Evolutionary conservation across 2,797 vertebrate genomes (phyloP).

Genomic region (Ctenopoma multispine): DNA sequence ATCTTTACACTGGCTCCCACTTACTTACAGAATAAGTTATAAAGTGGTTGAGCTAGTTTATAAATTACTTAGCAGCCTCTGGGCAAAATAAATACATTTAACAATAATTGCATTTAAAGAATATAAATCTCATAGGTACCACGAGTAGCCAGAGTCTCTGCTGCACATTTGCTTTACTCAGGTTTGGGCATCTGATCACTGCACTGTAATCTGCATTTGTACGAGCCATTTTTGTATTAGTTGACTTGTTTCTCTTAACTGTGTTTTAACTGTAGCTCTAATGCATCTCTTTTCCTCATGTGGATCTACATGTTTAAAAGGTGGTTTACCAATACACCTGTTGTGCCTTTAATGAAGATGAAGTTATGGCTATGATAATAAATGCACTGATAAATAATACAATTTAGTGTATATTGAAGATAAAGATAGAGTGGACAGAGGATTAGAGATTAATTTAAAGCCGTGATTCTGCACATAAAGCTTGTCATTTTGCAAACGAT

Average conservation of each 20-base stretch:
- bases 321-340: no score
- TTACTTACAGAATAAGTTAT: background rate
- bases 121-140: background rate
- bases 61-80: conserved; percentile 8
- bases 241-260: background rate
- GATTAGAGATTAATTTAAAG: no score
- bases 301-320: background rate
- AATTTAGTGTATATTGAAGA: no score
- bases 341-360: background rate
- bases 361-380: background rate
- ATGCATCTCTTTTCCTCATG: background rate
- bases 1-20: background rate
- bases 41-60: background rate
- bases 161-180: background rate
- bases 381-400: background rate
- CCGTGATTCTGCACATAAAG: background rate
- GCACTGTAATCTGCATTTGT: background rate
- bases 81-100: background rate
- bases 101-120: conserved; percentile 1
- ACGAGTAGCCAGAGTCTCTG: background rate
- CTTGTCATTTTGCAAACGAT: conserved; percentile 6
- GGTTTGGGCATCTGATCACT: background rate
- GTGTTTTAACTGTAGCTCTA: background rate
- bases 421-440: background rate
- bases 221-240: background rate